A percentile compares a stretch with the other conserved stretches of the same genome.
These are phyloP conservation scores for Diarsia dahlii DNA, from an alignment of 2,888 invertebrate genomes.

Conservation along the genomic window DNA sequence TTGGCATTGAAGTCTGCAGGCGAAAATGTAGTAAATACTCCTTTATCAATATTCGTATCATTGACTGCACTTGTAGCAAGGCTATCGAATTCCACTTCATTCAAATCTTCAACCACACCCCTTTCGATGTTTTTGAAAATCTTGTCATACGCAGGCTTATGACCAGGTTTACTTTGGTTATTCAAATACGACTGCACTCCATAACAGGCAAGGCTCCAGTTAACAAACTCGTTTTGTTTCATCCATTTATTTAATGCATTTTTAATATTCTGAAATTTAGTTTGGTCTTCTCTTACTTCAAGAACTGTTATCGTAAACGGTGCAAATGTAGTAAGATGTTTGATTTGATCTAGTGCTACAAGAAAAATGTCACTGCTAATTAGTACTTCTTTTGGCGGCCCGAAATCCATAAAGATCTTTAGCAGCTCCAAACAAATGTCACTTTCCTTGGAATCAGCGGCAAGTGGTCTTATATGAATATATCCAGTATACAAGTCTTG, in stretches of 20 bases:
- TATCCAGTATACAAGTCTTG: slow-evolving; percentile 43
- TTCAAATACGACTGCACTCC: slow-evolving; percentile 38
- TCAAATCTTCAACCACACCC: not conserved
- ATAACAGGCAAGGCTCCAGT: slow-evolving; percentile 50
- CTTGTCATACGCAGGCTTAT: slow-evolving; percentile 7
- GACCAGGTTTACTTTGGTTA: not conserved
- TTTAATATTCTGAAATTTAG: not conserved
- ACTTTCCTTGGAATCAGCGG: not conserved
- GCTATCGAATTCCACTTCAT: not conserved
- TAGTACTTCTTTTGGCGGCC: slow-evolving; percentile 42
- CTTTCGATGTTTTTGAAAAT: slow-evolving; percentile 25
- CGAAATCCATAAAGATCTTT: slow-evolving; percentile 57
- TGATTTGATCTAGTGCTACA: slow-evolving; percentile 28
- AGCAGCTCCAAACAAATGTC: slow-evolving; percentile 46
- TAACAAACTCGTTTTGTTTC: not conserved
- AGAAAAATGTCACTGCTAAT: slow-evolving; percentile 5
- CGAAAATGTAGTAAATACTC: not conserved
- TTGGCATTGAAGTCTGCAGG: not conserved
- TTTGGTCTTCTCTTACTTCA: not conserved
- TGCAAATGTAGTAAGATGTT: slow-evolving; percentile 21
- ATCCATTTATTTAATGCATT: slow-evolving; percentile 27
- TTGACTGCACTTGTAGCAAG: not conserved
- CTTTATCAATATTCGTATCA: not conserved
- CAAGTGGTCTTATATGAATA: slow-evolving; percentile 48
- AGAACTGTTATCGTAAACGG: slow-evolving; percentile 14